A percentile compares a stretch with the other conserved stretches of the same genome.
These are phyloP conservation scores for Heteromormyrus szaboi DNA, from an alignment of 2,797 vertebrate species.

Conservation along the genomic window DNA sequence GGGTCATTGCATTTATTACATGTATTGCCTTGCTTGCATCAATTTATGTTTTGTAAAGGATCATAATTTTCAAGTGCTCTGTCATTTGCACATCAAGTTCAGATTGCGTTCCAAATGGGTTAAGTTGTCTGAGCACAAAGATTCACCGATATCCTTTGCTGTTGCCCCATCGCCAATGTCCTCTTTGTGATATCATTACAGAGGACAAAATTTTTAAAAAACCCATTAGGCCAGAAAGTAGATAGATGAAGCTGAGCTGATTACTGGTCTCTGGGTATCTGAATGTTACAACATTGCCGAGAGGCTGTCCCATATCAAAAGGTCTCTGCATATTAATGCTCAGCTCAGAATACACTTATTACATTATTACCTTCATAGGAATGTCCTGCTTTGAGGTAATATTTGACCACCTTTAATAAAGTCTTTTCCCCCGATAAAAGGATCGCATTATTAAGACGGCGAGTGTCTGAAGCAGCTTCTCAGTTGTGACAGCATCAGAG, in stretches of 20 bases:
- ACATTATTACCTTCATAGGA: not conserved
- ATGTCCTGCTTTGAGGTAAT: not conserved
- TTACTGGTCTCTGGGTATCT: not conserved
- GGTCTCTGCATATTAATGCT: constrained; percentile 7
- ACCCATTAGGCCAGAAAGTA: not conserved
- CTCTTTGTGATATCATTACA: not conserved
- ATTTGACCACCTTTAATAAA: constrained; percentile 5
- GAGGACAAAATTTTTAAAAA: not conserved
- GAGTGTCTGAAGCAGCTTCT: not conserved
- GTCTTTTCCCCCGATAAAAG: not conserved
- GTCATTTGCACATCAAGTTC: not conserved
- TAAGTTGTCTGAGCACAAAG: not conserved
- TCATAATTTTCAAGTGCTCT: not conserved
- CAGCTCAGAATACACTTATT: not conserved
- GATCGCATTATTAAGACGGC: not conserved
- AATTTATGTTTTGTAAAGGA: not conserved
- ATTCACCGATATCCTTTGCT: not conserved
- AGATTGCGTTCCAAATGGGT: too few relatives aligned
- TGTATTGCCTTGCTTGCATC: not conserved
- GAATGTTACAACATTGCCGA: not conserved
- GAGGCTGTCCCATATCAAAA: constrained; percentile 6
- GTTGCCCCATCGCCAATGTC: not conserved
- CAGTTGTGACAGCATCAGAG: not conserved
- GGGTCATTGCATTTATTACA: not conserved
- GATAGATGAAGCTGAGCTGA: constrained; percentile 1